Evolutionary conservation across 2,797 vertebrate species (phyloP).

Genomic region (Galagoides demidoff): DNA sequence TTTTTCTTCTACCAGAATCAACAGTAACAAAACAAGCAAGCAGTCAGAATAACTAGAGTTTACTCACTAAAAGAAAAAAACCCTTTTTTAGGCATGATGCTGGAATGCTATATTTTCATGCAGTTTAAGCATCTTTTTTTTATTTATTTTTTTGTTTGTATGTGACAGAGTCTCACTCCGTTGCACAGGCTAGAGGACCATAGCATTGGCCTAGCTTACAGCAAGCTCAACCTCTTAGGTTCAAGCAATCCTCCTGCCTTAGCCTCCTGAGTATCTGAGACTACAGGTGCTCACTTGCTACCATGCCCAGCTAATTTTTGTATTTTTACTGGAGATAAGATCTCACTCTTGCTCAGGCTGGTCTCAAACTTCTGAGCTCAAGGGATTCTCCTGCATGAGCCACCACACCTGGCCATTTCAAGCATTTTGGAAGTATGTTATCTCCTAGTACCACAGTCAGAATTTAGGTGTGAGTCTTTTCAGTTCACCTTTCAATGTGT

Average conservation of each 20-base stretch:
- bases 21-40: neutral
- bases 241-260: neutral
- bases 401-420: neutral
- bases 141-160: neutral
- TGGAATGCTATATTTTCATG: neutral
- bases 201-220: too few species aligned
- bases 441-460: neutral
- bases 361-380: too few species aligned
- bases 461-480: neutral
- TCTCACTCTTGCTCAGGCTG: too few species aligned
- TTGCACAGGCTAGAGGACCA: too few species aligned
- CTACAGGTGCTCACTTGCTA: too few species aligned
- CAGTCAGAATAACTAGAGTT: neutral
- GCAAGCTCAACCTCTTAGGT: too few species aligned
- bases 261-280: too few species aligned
- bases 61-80: neutral
- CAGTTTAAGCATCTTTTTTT: neutral
- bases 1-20: neutral
- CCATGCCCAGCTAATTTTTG: too few species aligned
- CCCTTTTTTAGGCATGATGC: neutral
- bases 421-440: neutral
- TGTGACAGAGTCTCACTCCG: neutral
- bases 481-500: neutral
- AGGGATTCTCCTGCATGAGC: too few species aligned
- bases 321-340: too few species aligned